Evolutionary conservation across 2,888 invertebrate species (phyloP), one percentile per base, ranked within the genome.

Genomic region (Aphodius granarius): DNA sequence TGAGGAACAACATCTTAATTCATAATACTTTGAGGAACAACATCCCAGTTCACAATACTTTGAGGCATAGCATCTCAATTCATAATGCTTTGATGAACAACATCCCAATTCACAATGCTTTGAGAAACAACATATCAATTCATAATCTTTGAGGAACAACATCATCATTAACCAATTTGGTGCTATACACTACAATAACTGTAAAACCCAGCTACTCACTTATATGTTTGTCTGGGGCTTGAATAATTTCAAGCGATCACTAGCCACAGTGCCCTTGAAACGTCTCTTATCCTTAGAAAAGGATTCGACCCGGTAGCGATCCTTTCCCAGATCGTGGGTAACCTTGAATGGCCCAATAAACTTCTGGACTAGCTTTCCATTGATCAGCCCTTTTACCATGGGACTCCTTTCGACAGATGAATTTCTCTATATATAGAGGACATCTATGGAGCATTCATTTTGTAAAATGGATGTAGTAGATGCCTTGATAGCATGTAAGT

Each of bases 291-390:
- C 78, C 23, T 76, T 78, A 3, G 77, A 78, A 6, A 78, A 73
- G 9, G 76, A 78, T 63, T 73, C 22, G 15, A 78, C 74, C 15
- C 73, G 64, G 63, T 78, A 78, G 19, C 77, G 77, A 19, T 78
- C 75, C 19, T 78, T 78, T 6, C 64, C 72, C 63, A 78, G 62
- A 3, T 78, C 76, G 9, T 66, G 66, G 13, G 63, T 73, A n/a
- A 78, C 68, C 65, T 70, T 15, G n/a, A 78, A 73, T 23, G 73
- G 77, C 18, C 78, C 78, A 23, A 78, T 75, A 65, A 75, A 78
- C 71, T 73, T 78, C 19, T 66, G 77, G 9, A 78, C 78, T 71
- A 78, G 66, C 63, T 78, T 77, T 17, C 78, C 78, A 43, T 77
- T 78, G 9, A n/a, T 78, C 15, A 78, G 62, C 2, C 77, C 78